Conservation (phyloP, 2,113 vertebrate species). For the Malurus melanocephalus region DNA sequence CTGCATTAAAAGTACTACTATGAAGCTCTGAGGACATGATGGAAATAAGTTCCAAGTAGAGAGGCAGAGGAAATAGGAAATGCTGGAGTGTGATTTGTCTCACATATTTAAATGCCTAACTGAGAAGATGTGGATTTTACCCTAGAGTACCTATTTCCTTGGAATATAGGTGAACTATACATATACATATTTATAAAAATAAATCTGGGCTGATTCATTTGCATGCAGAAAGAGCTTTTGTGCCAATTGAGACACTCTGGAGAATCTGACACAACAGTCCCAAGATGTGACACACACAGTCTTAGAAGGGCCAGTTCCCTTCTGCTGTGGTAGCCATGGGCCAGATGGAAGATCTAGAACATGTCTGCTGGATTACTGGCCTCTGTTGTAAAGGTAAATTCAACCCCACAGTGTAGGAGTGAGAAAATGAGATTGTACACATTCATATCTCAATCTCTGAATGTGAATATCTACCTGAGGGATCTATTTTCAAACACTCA, state of each 20-base stretch:
- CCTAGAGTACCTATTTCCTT: not conserved
- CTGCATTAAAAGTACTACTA: not conserved
- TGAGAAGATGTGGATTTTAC: not conserved
- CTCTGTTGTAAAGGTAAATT: not conserved
- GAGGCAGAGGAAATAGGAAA: not conserved
- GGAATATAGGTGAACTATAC: not conserved
- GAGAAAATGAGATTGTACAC: not conserved
- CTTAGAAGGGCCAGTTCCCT: not conserved
- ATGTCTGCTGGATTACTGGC: not conserved
- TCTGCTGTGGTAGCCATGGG: not conserved
- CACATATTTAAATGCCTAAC: not conserved
- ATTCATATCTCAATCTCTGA: not conserved
- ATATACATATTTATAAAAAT: not conserved
- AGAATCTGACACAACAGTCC: not conserved
- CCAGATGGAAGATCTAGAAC: not conserved
- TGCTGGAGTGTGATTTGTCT: not conserved
- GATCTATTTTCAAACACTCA: not conserved
- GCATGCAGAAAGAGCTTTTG: not conserved
- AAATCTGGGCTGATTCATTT: not conserved
- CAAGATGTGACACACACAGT: not conserved
- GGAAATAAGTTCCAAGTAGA: conserved; percentile 17
- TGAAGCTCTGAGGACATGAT: not conserved
- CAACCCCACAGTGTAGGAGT: not conserved
- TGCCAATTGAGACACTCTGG: not conserved
- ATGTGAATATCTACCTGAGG: not conserved